Base-by-base conservation (phyloP, 2,888 invertebrate genomes). In the Copidosoma aretas region DNA sequence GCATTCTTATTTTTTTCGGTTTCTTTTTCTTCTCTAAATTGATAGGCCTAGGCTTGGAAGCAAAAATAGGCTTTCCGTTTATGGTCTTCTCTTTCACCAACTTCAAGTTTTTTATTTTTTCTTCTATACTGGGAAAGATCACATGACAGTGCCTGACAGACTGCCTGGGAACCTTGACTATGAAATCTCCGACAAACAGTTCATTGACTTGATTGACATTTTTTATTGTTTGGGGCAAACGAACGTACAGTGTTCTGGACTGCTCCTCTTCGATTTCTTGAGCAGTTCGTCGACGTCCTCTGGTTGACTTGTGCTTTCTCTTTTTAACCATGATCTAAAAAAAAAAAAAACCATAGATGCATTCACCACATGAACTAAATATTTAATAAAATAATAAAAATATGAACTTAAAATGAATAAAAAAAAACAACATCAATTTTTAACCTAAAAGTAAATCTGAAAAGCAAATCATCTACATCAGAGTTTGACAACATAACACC, bases 191-290 rank as follows among this genome's bases (percentile, higher is more conserved):
- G 19, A 70, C 63, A 25, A 81, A 80, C 1, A 82, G 73, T 12
- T 72, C 66, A 21, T 74, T 74, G 4, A 82, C 72, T 64, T 81
- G 78, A 17, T 76, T 67, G 0, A 59, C 56, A 49, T 74, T 66
- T 59, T 71, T 73, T 32, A 82, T 82, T n/a, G 74, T 75, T n/a
- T 74, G 73, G 3, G 81, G 78, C 53, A 81, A 19, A 60, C 78
- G 77, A 17, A 82, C 73, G 25, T 79, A 79, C 15, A 82, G 68
- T 10, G 77, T 76, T 74, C 75, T 77, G 17, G 67, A 61, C 32
- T 73, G 74, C 54, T 75, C 71, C 21, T 77, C 67, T 4, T 72
- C 68, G 24, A 72, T 72, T 51, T 70, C 72, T 32, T 51, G 54
- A 52, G 66, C 15, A 65, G 67, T 63, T 71, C 68, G 59, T 39